Evolutionary conservation across 2,888 invertebrate species (phyloP), one percentile per base, ranked within the genome.

Genomic region (Bugulina stolonifera): DNA sequence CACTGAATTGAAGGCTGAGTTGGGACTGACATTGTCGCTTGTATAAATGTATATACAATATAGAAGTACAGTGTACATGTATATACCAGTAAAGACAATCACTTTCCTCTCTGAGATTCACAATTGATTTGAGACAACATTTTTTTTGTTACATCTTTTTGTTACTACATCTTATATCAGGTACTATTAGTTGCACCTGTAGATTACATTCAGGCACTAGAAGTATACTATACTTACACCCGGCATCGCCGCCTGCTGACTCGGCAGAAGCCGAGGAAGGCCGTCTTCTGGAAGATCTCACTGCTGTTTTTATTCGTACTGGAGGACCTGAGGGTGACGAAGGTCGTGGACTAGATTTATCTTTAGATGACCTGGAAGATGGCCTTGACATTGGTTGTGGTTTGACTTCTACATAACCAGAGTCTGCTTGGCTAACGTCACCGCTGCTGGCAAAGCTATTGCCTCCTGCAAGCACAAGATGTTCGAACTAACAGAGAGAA

Each of bases 341-440:
- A 10, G 57, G 57, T 57, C 23, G 14, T 23, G 57, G 57, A n/a
- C 32, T 32, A 14, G 29, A 14, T 32, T 64, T 64, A 14, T 64
- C 64, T 32, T 64, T 64, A 25, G 64, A 64, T 2, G 29, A 29
- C 14, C 64, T 22, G 5, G 64, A 64, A 18, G 64, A 14, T 18
- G 64, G 64, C 32, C 64, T 27, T 32, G 64, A 64, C 64, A 64
- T 64, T 34, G 64, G 64, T n/a, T 64, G 64, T 34, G 64, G 64
- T 32, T 64, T 64, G 3, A 64, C 64, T 10, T 22, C 25, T 10
- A 64, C 64, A 29, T 25, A 64, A 3, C 10, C 18, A 1, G 64
- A 27, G 18, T 64, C 29, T 10, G 43, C 43, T 43, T 18, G 43
- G 32, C 64, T 64, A 18, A 32, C 3, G 5, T 14, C 64, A 5